These are phyloP conservation scores for Alouatta palliata DNA, from an alignment of 2,113 vertebrate species.

Conservation along the genomic window DNA sequence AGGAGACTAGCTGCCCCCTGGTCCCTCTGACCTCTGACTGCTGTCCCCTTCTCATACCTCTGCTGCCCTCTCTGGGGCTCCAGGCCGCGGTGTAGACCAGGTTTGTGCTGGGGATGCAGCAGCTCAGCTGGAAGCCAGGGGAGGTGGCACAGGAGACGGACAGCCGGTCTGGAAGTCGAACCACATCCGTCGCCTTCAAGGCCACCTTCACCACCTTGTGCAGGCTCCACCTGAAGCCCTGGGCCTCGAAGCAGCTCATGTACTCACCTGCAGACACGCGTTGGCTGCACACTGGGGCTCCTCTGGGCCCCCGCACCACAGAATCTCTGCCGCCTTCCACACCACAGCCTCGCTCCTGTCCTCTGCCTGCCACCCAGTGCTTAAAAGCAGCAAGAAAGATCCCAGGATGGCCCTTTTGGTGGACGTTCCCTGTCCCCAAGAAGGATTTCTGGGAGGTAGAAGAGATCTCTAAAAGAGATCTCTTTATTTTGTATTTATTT, in stretches of 20 bases:
- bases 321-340: background rate
- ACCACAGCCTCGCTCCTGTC: background rate
- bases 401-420: background rate
- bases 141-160: conserved; percentile 57
- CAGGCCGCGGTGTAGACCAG: conserved; percentile 57
- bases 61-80: conserved; percentile 39
- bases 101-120: conserved; percentile 65
- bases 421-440: background rate
- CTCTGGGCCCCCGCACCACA: rapidly evolving
- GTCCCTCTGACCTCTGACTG: background rate
- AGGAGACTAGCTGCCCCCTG: background rate
- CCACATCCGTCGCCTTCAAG: conserved; percentile 53
- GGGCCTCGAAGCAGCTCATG: conserved; percentile 58
- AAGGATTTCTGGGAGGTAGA: background rate
- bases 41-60: background rate
- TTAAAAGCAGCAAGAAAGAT: background rate
- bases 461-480: background rate
- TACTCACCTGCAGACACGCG: conserved; percentile 74
- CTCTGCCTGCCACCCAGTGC: background rate
- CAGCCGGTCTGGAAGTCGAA: conserved; percentile 31
- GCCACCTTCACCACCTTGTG: conserved; percentile 46
- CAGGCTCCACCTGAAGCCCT: conserved; percentile 42
- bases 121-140: conserved; percentile 63
- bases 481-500: no score
- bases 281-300: background rate